A percentile compares a stretch with the other conserved stretches of the same genome.
Evolutionary conservation across 2,113 vertebrate genomes (phyloP).

Genomic region (Willisornis vidua): DNA sequence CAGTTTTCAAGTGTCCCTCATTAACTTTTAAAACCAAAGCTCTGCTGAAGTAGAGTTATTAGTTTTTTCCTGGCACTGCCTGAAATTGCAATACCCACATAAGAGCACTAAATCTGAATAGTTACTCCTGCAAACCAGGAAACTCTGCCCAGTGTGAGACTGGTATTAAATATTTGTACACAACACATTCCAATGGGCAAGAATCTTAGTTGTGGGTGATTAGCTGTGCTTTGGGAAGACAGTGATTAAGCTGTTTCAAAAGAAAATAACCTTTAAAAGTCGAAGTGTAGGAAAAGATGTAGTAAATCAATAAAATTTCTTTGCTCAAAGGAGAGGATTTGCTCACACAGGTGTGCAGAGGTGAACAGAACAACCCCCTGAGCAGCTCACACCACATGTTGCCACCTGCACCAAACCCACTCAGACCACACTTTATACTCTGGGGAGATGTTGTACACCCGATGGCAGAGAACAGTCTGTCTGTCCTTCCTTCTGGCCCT

Average conservation of each 20-base stretch:
- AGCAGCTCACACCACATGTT: background rate
- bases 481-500: background rate
- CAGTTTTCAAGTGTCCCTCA: constrained; percentile 67
- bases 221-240: background rate
- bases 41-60: constrained; percentile 50
- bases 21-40: constrained; percentile 64
- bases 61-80: constrained; percentile 65
- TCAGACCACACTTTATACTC: background rate
- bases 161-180: background rate
- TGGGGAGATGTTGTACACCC: background rate
- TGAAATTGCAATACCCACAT: constrained; percentile 25
- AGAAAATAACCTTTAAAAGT: background rate
- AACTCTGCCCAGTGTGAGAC: background rate
- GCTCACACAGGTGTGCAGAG: background rate
- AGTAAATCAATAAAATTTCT: background rate
- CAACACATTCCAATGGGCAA: background rate
- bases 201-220: background rate
- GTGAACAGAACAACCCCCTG: background rate
- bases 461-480: background rate
- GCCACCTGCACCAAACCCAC: background rate
- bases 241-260: background rate
- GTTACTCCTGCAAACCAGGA: constrained; percentile 23
- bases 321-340: background rate
- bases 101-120: constrained; percentile 29
- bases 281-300: background rate